Base-by-base conservation (phyloP, 2,888 invertebrate species). In the Diloba caeruleocephala region DNA sequence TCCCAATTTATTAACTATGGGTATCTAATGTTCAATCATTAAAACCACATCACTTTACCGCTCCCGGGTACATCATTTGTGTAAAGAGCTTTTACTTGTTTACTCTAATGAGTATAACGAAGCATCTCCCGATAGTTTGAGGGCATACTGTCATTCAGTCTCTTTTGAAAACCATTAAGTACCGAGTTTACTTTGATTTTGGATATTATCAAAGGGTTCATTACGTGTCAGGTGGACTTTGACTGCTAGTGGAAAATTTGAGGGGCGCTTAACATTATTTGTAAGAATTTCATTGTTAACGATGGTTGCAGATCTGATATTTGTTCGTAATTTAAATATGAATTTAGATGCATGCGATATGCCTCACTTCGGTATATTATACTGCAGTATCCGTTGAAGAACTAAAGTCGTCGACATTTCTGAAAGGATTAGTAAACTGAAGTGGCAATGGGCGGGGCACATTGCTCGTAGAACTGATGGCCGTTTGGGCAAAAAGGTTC, bases 111-210 rank as follows among this genome's bases (percentile, higher is more conserved):
- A 52, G 52, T 28, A 34, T 41, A 38, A 26, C 19, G 44, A 42
- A 62, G 26, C 31, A 39, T 12, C 28, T 25, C 26, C 25, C 10
- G 14, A 62, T 44, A 36, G 33, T 32, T 36, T 36, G 38, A 50
- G 29, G 34, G 10, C 23, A 17, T n/a, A 17, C 36, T 28, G 25
- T 31, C 19, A 42, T 52, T 62, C 26, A 29, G n/a, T n/a, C n/a
- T n/a, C n/a, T n/a, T n/a, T n/a, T n/a, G 21, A 44, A 34, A 9
- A 15, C 42, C 14, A 14, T 26, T 21, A 19, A 39, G 44, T 19
- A 28, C 31, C 26, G 33, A 34, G 28, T 29, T 42, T 34, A 25
- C 59, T 63, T 71, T 71, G 63, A 59, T 63, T 33, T 50, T 37
- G n/a, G 13, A 37, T 52, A 37, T 33, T 15, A 52, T 53, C 46